phyloP scores from a whole-genome alignment of 2,888 invertebrate genomes.

The Meiosimyza platycephala region DNA sequence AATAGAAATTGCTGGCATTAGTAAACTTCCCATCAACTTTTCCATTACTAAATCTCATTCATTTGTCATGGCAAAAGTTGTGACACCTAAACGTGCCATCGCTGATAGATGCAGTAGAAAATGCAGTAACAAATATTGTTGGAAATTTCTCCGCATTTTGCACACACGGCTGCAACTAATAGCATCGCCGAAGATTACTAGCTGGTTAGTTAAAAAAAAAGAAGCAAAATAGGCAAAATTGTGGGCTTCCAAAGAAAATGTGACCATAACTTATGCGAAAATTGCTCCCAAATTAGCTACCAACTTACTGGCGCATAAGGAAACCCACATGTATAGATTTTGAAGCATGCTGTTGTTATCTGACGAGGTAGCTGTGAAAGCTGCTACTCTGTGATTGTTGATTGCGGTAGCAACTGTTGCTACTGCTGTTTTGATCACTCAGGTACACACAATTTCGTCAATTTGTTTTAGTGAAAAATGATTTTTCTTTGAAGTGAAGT shows the following conservation, averaged over 20 bases:
- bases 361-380: constrained; percentile 42
- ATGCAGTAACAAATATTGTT: neutral
- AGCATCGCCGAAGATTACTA: neutral
- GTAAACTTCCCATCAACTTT: neutral
- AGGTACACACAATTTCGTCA: constrained; percentile 51
- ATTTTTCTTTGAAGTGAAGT: neutral
- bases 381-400: constrained; percentile 20
- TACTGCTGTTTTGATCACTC: constrained; percentile 43
- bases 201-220: neutral
- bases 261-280: constrained; percentile 64
- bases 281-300: constrained; percentile 50
- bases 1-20: neutral
- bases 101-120: constrained; percentile 17
- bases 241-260: constrained; percentile 39
- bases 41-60: neutral
- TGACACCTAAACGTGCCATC: constrained; percentile 20
- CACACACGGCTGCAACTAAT: neutral
- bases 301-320: constrained; percentile 38
- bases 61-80: constrained; percentile 20
- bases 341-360: constrained; percentile 28
- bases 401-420: constrained; percentile 24
- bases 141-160: neutral
- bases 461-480: constrained; percentile 47
- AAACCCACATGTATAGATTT: constrained; percentile 37
- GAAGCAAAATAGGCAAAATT: constrained; percentile 1